phyloP scores from a whole-genome alignment of 2,888 invertebrate genomes.

The Apoderus coryli region DNA sequence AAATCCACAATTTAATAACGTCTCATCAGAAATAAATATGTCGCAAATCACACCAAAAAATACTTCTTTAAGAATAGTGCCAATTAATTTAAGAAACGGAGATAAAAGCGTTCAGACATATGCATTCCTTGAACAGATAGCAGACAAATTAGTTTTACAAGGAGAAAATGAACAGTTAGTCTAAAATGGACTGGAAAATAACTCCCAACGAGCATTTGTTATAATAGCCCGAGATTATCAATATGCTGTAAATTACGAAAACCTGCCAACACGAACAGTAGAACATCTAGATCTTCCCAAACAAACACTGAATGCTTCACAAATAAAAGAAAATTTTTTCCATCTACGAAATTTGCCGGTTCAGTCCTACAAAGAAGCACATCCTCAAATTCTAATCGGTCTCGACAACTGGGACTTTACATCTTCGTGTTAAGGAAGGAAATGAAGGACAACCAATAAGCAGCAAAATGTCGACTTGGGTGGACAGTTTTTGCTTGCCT shows the following conservation, averaged over 20 bases:
- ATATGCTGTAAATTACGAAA: slow-evolving; percentile 1
- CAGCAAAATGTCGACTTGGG: slow-evolving; percentile 16
- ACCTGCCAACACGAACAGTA: slow-evolving; percentile 5
- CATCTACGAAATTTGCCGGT: slow-evolving; percentile 6
- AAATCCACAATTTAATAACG: neutral
- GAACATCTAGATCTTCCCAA: neutral
- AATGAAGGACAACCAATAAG: slow-evolving; percentile 11
- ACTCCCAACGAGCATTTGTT: slow-evolving; percentile 4
- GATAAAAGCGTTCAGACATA: slow-evolving; percentile 5
- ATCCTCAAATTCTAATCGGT: slow-evolving; percentile 8
- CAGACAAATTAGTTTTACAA: slow-evolving; percentile 3
- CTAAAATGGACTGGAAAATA: slow-evolving; percentile 7
- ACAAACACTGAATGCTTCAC: neutral
- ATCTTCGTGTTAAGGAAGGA: slow-evolving; percentile 10
- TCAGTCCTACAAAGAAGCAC: slow-evolving; percentile 6
- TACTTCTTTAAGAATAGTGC: slow-evolving; percentile 7
- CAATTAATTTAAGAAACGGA: slow-evolving; percentile 6
- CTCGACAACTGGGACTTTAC: slow-evolving; percentile 9
- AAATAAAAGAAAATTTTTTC: slow-evolving; percentile 4
- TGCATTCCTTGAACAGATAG: slow-evolving; percentile 7
- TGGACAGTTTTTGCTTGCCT: slow-evolving; percentile 12
- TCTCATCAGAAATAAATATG: slow-evolving; percentile 1
- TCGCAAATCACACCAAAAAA: neutral
- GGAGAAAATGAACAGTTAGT: slow-evolving; percentile 5
- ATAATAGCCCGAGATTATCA: slow-evolving; percentile 5